Evolutionary conservation across 2,888 invertebrate species (phyloP).

Genomic region (Troides aeacus): DNA sequence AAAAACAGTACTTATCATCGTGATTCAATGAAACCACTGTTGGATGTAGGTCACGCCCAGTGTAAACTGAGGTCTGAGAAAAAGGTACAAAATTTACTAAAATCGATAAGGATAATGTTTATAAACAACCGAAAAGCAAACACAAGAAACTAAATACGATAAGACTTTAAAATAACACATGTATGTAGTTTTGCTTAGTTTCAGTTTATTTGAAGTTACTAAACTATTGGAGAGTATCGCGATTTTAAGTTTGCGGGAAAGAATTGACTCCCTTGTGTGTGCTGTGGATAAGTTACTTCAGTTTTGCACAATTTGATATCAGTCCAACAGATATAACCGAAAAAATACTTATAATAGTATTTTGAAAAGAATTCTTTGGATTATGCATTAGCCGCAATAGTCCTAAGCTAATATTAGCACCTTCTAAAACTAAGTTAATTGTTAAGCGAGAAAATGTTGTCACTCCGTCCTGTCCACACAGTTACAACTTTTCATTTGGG

Average conservation of each 20-base stretch:
- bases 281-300: background rate
- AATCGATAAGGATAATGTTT: too few species aligned
- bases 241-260: slow-evolving; percentile 1
- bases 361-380: slow-evolving; percentile 6
- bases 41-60: too few species aligned
- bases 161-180: background rate
- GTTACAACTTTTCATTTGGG: slow-evolving; percentile 17
- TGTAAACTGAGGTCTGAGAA: too few species aligned
- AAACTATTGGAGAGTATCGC: background rate
- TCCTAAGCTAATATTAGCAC: slow-evolving; percentile 22
- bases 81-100: too few species aligned
- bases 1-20: too few species aligned
- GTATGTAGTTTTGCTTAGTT: slow-evolving; percentile 6
- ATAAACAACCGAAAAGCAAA: too few species aligned
- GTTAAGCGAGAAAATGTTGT: slow-evolving; percentile 21
- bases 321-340: too few species aligned
- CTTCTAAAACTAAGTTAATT: slow-evolving; percentile 17
- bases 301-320: too few species aligned
- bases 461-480: slow-evolving; percentile 23
- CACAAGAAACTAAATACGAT: background rate
- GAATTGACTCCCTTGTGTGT: background rate
- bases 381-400: background rate
- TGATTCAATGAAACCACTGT: too few species aligned
- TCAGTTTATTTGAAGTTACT: background rate
- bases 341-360: too few species aligned